phyloP scores from a whole-genome alignment of 2,113 vertebrate genomes.

The Nothoprocta pentlandii region DNA sequence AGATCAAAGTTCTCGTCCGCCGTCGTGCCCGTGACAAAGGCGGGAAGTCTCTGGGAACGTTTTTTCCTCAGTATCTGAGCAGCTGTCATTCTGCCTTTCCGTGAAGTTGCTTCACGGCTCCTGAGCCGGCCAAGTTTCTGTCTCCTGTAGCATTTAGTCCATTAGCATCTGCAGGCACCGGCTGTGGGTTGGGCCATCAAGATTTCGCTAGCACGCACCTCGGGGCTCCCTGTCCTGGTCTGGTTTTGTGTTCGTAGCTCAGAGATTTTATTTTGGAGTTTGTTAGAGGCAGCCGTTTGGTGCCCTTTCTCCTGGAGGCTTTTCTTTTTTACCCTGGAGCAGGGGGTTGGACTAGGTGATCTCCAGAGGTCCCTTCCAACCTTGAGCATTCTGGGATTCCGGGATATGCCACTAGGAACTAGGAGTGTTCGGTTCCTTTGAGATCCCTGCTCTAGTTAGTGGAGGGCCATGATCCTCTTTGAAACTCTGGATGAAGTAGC shows the following conservation, averaged over 20 bases:
- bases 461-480: accelerated
- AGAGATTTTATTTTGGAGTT: not conserved
- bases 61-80: not conserved
- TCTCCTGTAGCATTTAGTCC: not conserved
- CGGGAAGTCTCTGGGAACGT: not conserved
- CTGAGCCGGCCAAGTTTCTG: not conserved
- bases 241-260: not conserved
- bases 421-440: not conserved
- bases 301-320: not conserved
- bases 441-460: not conserved
- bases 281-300: not conserved
- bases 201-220: not conserved
- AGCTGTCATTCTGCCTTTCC: not conserved
- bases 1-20: not conserved
- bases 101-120: not conserved
- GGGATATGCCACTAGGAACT: not conserved
- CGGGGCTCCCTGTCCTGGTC: not conserved
- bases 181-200: not conserved
- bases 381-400: too few relatives aligned
- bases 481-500: not conserved
- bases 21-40: not conserved
- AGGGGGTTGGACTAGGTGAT: too few relatives aligned
- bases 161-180: not conserved
- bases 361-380: too few relatives aligned
- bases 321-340: accelerated